A percentile compares a stretch with the other conserved stretches of the same genome.
Evolutionary conservation across 2,113 vertebrate genomes (phyloP).

Genomic region (Stegostoma tigrinum): DNA sequence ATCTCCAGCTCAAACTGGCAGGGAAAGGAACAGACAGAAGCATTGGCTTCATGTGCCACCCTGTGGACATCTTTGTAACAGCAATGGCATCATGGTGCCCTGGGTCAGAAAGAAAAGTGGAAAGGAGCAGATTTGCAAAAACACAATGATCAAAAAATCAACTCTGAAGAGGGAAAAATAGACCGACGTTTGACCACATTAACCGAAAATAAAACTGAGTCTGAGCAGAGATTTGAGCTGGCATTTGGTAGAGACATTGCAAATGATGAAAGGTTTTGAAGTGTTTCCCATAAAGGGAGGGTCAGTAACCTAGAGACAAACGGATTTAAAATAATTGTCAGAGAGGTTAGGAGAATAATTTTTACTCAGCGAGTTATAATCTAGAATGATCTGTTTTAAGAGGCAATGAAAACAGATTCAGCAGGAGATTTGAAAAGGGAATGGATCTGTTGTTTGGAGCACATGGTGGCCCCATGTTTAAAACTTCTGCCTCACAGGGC

Average conservation of each 20-base stretch:
- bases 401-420: background rate
- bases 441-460: no score
- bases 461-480: no score
- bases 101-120: background rate
- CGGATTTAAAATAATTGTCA: background rate
- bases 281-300: background rate
- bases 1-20: background rate
- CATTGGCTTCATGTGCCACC: background rate
- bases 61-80: background rate
- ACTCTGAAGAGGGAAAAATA: background rate
- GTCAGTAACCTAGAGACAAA: background rate
- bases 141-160: background rate
- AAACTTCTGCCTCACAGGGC: no score
- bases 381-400: no score
- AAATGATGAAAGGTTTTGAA: background rate
- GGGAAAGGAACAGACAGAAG: background rate
- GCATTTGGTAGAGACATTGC: background rate
- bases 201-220: background rate
- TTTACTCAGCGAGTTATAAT: background rate
- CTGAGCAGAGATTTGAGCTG: background rate
- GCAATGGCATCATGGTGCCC: background rate
- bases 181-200: background rate
- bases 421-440: background rate
- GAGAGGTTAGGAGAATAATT: background rate
- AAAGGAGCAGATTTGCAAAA: no score